A percentile compares a stretch with the other conserved stretches of the same genome.
Conservation (phyloP, 2,888 invertebrate species). For the Coelogynopora nodosa region DNA sequence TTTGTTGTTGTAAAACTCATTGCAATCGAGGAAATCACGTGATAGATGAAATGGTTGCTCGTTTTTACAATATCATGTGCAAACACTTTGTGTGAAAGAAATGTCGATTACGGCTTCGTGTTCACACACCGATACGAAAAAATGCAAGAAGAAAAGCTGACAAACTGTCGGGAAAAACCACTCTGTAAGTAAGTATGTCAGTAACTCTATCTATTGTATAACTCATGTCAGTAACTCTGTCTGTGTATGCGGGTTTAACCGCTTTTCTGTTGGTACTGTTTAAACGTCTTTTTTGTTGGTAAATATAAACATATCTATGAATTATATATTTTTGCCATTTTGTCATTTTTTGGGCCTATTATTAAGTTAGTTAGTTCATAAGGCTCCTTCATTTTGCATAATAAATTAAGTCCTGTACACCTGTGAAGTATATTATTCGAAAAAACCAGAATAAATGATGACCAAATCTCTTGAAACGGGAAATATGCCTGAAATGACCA, state of each 20-base stretch:
- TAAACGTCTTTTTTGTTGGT: background rate
- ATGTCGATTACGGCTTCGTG: background rate
- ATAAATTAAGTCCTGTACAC: background rate
- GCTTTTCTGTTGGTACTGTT: background rate
- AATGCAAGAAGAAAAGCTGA: background rate
- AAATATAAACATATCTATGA: background rate
- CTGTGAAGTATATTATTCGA: background rate
- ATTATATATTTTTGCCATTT: slow-evolving; percentile 11
- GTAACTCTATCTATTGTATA: too few species aligned
- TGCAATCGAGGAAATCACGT: background rate
- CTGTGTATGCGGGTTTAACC: slow-evolving; percentile 8
- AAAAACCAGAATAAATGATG: background rate
- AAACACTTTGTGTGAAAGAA: background rate
- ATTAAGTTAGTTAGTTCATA: slow-evolving; percentile 10
- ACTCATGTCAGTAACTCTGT: too few species aligned
- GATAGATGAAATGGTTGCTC: slow-evolving; percentile 32
- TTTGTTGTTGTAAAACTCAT: slow-evolving; percentile 5
- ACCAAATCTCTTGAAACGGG: background rate
- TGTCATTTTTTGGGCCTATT: slow-evolving; percentile 22
- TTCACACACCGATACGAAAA: slow-evolving; percentile 22
- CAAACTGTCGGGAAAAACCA: background rate
- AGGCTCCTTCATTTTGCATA: slow-evolving; percentile 10
- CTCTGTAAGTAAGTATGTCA: background rate
- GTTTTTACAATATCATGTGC: slow-evolving; percentile 29
- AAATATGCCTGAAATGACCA: slow-evolving; percentile 19